A percentile compares a stretch with the other conserved stretches of the same genome.
These are phyloP conservation scores for Pontoporia blainvillei DNA, from an alignment of 2,113 vertebrate species.

Conservation along the genomic window DNA sequence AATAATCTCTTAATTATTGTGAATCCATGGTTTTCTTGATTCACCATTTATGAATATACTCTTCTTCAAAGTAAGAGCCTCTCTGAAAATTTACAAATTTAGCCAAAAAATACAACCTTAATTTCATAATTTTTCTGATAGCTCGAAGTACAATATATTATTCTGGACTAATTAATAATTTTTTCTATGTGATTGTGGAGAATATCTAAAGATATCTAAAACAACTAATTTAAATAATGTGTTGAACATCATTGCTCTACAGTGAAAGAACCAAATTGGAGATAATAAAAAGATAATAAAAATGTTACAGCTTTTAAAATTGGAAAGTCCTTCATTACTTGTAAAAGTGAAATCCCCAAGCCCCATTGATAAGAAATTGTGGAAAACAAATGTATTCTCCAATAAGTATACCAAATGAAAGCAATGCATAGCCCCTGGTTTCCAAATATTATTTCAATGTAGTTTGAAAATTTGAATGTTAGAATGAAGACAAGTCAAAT, in stretches of 20 bases:
- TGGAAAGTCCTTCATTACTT: background rate
- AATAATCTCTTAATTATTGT: background rate
- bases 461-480: background rate
- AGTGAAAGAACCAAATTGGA: background rate
- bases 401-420: background rate
- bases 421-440: rapidly evolving
- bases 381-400: background rate
- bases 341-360: background rate
- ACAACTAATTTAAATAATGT: background rate
- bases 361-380: background rate
- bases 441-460: background rate
- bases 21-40: background rate
- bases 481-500: background rate
- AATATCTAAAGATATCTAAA: background rate
- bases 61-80: background rate
- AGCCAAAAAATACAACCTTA: background rate
- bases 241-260: background rate
- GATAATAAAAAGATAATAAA: background rate
- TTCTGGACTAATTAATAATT: background rate
- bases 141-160: background rate
- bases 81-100: background rate
- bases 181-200: background rate
- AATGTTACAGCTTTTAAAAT: background rate
- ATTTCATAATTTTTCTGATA: background rate
- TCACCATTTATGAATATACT: background rate